Conservation (phyloP, 2,888 invertebrate genomes). For the Cepaea hortensis region DNA sequence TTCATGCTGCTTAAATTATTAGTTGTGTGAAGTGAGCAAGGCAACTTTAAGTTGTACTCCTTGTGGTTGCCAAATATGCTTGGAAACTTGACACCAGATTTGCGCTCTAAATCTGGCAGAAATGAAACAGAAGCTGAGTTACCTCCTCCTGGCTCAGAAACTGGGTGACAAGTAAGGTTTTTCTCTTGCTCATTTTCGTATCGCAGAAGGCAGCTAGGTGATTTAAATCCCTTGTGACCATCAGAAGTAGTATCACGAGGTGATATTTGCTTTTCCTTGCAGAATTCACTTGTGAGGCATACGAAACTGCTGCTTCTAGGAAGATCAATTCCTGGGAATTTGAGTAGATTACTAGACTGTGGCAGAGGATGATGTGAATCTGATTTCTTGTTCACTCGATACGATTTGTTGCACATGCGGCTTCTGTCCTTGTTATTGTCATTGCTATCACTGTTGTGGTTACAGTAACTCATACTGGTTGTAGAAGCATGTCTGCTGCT, state of each 20-base stretch:
- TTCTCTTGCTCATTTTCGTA: not conserved
- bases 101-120: not conserved
- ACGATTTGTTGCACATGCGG: not conserved
- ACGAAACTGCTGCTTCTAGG: slow-evolving; percentile 39
- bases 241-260: not conserved
- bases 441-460: not conserved
- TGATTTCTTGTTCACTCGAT: too few species aligned
- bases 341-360: slow-evolving; percentile 36
- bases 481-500: not conserved
- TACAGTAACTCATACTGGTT: not conserved
- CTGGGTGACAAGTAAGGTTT: too few species aligned
- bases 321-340: slow-evolving; percentile 37
- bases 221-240: not conserved
- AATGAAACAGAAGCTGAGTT: too few species aligned
- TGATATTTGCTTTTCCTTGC: not conserved
- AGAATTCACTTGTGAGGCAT: slow-evolving; percentile 25
- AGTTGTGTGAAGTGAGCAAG: not conserved
- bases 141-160: too few species aligned
- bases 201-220: not conserved
- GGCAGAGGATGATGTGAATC: not conserved
- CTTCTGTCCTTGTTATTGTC: not conserved
- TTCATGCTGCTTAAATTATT: slow-evolving; percentile 1
- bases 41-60: not conserved
- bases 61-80: slow-evolving; percentile 29
- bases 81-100: slow-evolving; percentile 24